Base-by-base conservation (phyloP, 2,797 vertebrate species). In the Ctenopoma multispine region DNA sequence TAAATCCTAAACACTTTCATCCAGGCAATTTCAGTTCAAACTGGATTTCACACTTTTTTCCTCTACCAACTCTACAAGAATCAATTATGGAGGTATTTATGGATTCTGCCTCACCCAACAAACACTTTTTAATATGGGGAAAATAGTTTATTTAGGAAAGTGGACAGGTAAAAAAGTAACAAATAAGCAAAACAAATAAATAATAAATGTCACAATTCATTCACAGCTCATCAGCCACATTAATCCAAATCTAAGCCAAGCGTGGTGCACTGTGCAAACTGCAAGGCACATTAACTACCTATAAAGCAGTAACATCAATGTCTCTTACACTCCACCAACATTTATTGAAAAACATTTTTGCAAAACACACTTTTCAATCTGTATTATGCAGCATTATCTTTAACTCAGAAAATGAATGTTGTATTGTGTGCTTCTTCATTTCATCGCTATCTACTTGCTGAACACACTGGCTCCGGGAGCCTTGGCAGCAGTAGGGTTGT, bases 401-500 rank as follows among this genome's bases (percentile, higher is more conserved):
- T 47, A 13, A 68, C 1, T 40, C 21, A 27, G 24, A 63, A 50
- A 31, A 23, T 38, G 48, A 72, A 55, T 5, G 62, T 36, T 7
- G 17, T 5, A 56, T 46, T 29, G 47, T 47, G 21, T 55, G 43
- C 14, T 57, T 11, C 29, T n/a, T n/a, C n/a, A n/a, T n/a, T 67
- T 63, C 29, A 7, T 24, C 24, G 61, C 40, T 15, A 36, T 38
- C 70, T 91, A 94, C 51, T 95, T 94, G 84, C 93, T 92, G 79
- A 98, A 97, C 71, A 96, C 93, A 1, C 96, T 98, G 88, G 94
- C 95, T 69, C 95, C 87, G 0, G 96, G 94, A 46, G 87, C 75
- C 78, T 90, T 92, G 1, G 85, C 72, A 58, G 91, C 63, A 63
- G 90, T 90, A 0, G 95, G 92, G 47, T 96, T 96, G 31, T 95